Evolutionary conservation across 2,888 invertebrate genomes (phyloP).

Genomic region (Synergus japonicus): DNA sequence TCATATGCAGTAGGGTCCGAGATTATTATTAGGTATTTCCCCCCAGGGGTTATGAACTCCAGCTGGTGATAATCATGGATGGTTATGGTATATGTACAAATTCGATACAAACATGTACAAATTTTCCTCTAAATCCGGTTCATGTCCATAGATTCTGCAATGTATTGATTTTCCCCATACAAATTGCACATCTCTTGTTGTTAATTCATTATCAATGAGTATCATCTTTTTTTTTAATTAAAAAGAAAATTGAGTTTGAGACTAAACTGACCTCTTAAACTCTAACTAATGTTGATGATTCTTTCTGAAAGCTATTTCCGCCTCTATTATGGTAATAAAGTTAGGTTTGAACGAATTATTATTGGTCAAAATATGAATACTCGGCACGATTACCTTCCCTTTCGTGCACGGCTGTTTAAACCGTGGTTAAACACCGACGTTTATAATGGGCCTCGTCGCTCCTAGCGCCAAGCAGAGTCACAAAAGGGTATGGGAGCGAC

Average conservation of each 20-base stretch:
- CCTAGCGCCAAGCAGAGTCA: constrained; percentile 68
- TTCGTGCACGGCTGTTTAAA: constrained; percentile 60
- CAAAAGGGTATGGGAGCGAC: constrained; percentile 74
- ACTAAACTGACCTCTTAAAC: not conserved
- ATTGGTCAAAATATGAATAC: constrained; percentile 39
- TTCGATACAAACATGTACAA: not conserved
- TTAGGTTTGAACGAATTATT: not conserved
- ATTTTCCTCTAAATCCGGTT: not conserved
- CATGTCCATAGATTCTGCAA: not conserved
- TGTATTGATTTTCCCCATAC: not conserved
- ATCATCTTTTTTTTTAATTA: too few relatives aligned
- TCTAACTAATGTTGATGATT: not conserved
- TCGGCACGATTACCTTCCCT: constrained; percentile 58
- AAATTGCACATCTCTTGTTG: not conserved
- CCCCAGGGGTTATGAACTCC: not conserved
- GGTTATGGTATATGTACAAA: not conserved
- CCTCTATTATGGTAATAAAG: not conserved
- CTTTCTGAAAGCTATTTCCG: constrained; percentile 1
- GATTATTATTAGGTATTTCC: not conserved
- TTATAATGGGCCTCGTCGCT: constrained; percentile 69
- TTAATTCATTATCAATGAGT: too few relatives aligned
- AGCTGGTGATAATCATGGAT: not conserved
- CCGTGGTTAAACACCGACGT: constrained; percentile 64
- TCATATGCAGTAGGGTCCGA: not conserved
- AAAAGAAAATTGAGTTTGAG: not conserved